Evolutionary conservation across 2,797 vertebrate species (phyloP).

Genomic region (Cynopterus sphinx): DNA sequence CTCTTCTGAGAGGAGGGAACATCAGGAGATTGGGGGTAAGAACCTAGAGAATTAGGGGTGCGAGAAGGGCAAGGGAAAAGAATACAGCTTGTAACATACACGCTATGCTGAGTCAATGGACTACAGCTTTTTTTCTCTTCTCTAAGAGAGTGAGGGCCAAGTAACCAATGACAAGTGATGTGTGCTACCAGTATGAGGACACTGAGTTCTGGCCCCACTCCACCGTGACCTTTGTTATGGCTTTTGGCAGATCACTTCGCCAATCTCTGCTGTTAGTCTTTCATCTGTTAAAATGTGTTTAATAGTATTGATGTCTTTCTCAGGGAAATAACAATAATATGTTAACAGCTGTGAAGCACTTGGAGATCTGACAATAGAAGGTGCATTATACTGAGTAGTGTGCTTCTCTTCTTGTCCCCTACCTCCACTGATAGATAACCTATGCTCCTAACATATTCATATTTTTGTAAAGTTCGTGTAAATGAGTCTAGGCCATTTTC

Average conservation of each 20-base stretch:
- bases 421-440: not conserved
- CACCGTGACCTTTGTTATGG: fast-evolving
- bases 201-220: not conserved
- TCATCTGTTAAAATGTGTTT: conserved; percentile 60
- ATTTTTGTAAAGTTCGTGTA: conserved; percentile 49
- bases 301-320: conserved; percentile 50
- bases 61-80: not conserved
- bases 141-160: not conserved
- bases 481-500: conserved; percentile 34
- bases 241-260: not conserved
- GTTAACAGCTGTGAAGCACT: conserved; percentile 46
- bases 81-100: not conserved
- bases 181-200: not conserved
- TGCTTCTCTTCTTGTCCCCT: not conserved
- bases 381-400: not conserved
- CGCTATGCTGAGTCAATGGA: not conserved
- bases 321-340: conserved; percentile 28
- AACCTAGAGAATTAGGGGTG: not conserved
- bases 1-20: not conserved
- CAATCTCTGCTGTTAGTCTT: not conserved
- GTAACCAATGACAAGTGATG: not conserved
- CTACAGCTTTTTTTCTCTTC: not conserved
- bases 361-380: conserved; percentile 13
- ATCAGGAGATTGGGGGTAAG: not conserved
- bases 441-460: not conserved